Percentiles rank a stretch among this genome's conserved stretches.
Conservation (phyloP, 1,140 invertebrate genomes). For the Spodoptera frugiperda region DNA sequence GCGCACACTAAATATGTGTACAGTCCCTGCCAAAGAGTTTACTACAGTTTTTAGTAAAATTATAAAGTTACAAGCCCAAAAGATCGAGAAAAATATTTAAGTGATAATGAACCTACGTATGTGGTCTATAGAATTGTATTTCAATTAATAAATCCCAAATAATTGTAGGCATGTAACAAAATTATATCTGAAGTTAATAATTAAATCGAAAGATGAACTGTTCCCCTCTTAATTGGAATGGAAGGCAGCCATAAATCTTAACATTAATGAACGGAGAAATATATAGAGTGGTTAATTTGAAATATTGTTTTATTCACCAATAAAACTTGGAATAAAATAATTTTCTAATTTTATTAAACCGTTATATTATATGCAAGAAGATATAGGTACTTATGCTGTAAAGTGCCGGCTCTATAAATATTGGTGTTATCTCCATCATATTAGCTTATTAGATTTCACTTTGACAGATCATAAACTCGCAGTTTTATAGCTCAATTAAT, state of each 20-base stretch:
- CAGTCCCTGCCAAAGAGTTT: background rate
- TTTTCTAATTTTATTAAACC: conserved; percentile 43
- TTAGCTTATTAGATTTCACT: conserved; percentile 34
- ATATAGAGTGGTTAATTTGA: conserved; percentile 6
- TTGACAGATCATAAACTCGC: conserved; percentile 36
- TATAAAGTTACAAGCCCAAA: background rate
- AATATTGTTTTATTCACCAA: conserved; percentile 38
- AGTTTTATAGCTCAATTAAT: conserved; percentile 45
- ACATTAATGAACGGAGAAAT: conserved; percentile 21
- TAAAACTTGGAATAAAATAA: conserved; percentile 34
- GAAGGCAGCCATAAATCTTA: conserved; percentile 9
- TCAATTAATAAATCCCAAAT: background rate
- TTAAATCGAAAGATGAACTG: conserved; percentile 14
- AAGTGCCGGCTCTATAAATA: conserved; percentile 26
- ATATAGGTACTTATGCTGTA: conserved; percentile 18
- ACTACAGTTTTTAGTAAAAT: background rate
- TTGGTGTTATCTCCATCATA: conserved; percentile 38
- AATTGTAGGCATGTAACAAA: background rate
- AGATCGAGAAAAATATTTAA: background rate
- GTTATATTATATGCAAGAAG: conserved; percentile 17
- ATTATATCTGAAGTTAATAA: background rate
- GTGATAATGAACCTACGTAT: background rate
- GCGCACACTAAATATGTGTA: conserved; percentile 14
- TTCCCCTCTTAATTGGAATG: conserved; percentile 1
- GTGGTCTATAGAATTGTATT: background rate